Evolutionary conservation across 2,888 invertebrate genomes (phyloP), one percentile per base, ranked within the genome.

Genomic region (Dynastes hyllus): DNA sequence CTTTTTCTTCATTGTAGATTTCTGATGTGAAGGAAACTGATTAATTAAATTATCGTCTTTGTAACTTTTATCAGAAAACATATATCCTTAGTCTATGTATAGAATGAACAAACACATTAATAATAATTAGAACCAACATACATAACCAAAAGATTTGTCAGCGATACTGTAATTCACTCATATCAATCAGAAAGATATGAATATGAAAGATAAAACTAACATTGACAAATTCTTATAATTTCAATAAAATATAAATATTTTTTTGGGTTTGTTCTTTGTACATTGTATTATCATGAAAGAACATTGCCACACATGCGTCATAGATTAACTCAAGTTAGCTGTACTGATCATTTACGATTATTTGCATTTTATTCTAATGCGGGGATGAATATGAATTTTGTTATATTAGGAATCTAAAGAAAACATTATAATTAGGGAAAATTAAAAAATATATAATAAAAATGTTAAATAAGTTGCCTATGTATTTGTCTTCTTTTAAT

Each of bases 1-100:
- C 58, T 73, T 73, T 40, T 73, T 73, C 55, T 73, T 73, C 73
- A 73, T 73, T 61, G 73, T 58, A 22, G 73, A 73, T 58, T 73
- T 73, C 22, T 73, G 58, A 16, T 58, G 73, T 45, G 73, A 27
- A 22, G 73, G 58, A 22, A 40, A 73, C 16, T 73, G 73, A 73
- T 58, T 37, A 50, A 45, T 45, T 58, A 73, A 11, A n/a, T 53
- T 53, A 70, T 73, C 40, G 16, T 58, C 73, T 58, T n/a, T 58
- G 73, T 27, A 73, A 11, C 22, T 55, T 73, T 55, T 53, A 9
- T 16, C 40, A 58, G 73, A 11, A 22, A 73, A 73, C 73, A 73
- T 73, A 73, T 37, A 73, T 67, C 22, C 16, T 27, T 22, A 22
- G 22, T 58, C 55, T 58, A 58, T 2, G 6, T 22, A 22, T 58